phyloP scores from a whole-genome alignment of 2,797 vertebrate genomes.

The Alectoris magna region DNA sequence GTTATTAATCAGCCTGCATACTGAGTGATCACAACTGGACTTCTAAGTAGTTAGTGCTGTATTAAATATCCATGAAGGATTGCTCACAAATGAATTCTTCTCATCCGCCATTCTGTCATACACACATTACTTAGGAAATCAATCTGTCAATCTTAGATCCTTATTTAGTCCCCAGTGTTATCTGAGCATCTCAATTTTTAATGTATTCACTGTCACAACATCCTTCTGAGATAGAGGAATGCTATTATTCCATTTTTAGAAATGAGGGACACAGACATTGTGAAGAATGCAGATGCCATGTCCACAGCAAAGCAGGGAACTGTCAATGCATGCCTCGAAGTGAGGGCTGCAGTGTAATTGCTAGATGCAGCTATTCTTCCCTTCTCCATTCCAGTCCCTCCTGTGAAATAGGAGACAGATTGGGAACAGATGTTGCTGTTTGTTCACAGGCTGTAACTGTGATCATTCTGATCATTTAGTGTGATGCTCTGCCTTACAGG shows the following conservation, averaged over 20 bases:
- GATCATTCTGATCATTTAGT: conserved; percentile 22
- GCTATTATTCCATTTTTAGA: conserved; percentile 11
- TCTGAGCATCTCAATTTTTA: neutral
- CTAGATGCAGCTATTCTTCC: neutral
- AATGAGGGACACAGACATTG: neutral
- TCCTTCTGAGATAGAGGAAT: neutral
- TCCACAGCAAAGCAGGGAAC: neutral
- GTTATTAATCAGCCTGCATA: neutral
- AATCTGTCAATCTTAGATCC: neutral
- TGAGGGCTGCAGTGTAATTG: neutral
- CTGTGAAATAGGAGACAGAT: conserved; percentile 39
- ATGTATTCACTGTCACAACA: conserved; percentile 13
- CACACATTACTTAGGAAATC: neutral
- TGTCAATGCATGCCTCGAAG: neutral
- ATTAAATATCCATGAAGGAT: conserved; percentile 5
- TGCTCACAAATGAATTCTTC: conserved; percentile 9
- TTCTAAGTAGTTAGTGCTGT: neutral
- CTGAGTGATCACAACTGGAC: neutral
- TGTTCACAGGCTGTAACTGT: conserved; percentile 34
- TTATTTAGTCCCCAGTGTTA: conserved; percentile 10
- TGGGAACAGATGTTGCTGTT: conserved; percentile 56
- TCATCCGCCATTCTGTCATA: neutral
- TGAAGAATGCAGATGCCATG: neutral
- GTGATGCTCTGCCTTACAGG: neutral
- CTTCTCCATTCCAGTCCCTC: neutral